Percentiles rank a stretch among this genome's conserved stretches.
Conservation (phyloP, 2,888 invertebrate genomes). For the Oxycera nigricornis region DNA sequence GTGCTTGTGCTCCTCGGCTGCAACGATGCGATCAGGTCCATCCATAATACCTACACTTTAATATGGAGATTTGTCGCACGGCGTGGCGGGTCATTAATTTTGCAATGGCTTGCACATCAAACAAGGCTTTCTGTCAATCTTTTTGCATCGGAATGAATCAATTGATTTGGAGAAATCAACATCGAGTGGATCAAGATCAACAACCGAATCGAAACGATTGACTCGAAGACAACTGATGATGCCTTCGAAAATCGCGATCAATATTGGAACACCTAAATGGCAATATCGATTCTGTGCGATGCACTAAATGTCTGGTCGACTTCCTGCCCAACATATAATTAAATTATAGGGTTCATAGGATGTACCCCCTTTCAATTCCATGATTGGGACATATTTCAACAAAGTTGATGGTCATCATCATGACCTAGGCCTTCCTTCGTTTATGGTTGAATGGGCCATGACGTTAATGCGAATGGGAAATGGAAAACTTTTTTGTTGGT, state of each 20-base stretch:
- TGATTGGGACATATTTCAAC: too few relatives aligned
- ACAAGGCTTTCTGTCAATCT: background rate
- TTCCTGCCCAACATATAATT: conserved; percentile 8
- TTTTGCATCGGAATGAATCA: background rate
- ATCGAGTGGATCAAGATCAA: background rate
- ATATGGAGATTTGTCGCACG: too few relatives aligned
- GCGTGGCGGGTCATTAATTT: background rate
- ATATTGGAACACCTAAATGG: conserved; percentile 3
- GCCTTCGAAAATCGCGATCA: background rate
- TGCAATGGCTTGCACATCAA: conserved; percentile 9
- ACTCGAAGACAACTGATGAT: background rate
- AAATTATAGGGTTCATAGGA: background rate
- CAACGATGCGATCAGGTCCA: too few relatives aligned
- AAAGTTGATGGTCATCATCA: too few relatives aligned
- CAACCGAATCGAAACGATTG: background rate
- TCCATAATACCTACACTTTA: too few relatives aligned
- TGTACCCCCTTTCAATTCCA: background rate
- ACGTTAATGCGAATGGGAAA: too few relatives aligned
- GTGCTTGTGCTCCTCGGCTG: too few relatives aligned
- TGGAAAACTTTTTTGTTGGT: too few relatives aligned
- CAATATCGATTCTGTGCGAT: background rate
- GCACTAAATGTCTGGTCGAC: conserved; percentile 20
- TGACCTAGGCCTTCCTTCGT: conserved; percentile 39
- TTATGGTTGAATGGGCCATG: too few relatives aligned
- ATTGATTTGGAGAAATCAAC: background rate